Evolutionary conservation across 2,797 vertebrate genomes (phyloP).

Genomic region (Hydrolagus colliei): DNA sequence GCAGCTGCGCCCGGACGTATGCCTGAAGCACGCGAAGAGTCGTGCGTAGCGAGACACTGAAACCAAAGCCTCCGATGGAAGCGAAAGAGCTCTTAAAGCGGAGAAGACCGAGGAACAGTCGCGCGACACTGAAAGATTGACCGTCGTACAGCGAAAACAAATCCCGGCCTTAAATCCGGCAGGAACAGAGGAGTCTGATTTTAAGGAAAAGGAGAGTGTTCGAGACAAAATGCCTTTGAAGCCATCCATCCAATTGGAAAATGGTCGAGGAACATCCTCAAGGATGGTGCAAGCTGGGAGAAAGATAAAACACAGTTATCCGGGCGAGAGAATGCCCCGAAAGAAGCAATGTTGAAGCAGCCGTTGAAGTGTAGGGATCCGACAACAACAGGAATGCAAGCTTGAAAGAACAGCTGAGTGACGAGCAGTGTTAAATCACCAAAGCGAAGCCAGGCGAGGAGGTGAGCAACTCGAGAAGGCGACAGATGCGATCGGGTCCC

Average conservation of each 20-base stretch:
- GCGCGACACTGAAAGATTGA: not conserved
- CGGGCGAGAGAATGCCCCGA: not conserved
- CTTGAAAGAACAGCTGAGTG: not conserved
- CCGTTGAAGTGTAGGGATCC: not conserved
- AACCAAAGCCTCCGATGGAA: not conserved
- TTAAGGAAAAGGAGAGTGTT: not conserved
- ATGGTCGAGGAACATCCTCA: not conserved
- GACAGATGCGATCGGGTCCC: not conserved
- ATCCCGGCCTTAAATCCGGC: not conserved
- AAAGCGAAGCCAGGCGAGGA: not conserved
- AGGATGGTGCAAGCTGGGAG: not conserved
- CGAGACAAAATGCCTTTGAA: not conserved
- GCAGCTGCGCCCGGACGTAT: constrained; percentile 23
- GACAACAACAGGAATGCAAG: not conserved
- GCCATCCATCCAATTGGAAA: not conserved
- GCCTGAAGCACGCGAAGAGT: not conserved
- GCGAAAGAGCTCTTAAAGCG: fast-evolving
- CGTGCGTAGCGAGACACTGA: not conserved
- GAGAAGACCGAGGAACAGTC: not conserved
- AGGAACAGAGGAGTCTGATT: not conserved
- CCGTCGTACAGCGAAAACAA: too few species aligned
- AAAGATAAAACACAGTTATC: not conserved
- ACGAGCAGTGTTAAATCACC: not conserved
- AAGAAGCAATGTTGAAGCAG: not conserved
- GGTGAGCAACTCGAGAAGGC: not conserved